Base-by-base conservation (phyloP, 2,113 vertebrate genomes). In the Deroptyus accipitrinus region DNA sequence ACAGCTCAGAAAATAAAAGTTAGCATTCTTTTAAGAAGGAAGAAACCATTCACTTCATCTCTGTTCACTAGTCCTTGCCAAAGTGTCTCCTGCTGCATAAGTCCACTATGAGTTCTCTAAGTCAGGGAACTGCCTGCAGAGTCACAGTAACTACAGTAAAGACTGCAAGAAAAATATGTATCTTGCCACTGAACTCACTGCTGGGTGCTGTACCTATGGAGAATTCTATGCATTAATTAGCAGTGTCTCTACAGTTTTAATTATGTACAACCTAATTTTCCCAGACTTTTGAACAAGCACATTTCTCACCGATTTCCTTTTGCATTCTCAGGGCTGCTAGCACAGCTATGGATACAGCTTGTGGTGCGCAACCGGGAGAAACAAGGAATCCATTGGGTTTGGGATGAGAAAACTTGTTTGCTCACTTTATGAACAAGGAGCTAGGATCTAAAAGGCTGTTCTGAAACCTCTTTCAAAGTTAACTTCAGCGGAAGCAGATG, bases 221-320 rank as follows among this genome's bases (percentile, higher is more conserved):
- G 94, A 73, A 82, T 87, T 92, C 86, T 85, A 30, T 68, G 39
- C 64, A 81, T 88, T 96, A 86, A 95, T 92, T 92, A 96, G 64
- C 25, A 42, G 22, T 13, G 46, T 59, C 85, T 85, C 88, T 51
- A 67, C 28, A 90, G 35, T 75, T 86, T 67, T 97, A 95, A 96
- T 96, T 86, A 93, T 0, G 35, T 68, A 77, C 83, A 94, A 75
- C 85, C 93, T 88, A 30, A 12, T 96, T 94, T 86, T 93, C 74
- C 33, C 27, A 78, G 52, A 61, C 41, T 86, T 77, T 79, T 79
- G 52, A 89, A 89, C 48, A 68, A 63, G 73, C 35, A 22, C 41
- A 9, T 87, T 93, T 86, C 55, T 79, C 67, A 61, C 66, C 4
- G 8, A 28, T 4, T 55, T 86, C 42, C 54, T 86, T 77, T 68